Conservation (phyloP, 2,797 vertebrate genomes). For the Mionectes olivaceus region DNA sequence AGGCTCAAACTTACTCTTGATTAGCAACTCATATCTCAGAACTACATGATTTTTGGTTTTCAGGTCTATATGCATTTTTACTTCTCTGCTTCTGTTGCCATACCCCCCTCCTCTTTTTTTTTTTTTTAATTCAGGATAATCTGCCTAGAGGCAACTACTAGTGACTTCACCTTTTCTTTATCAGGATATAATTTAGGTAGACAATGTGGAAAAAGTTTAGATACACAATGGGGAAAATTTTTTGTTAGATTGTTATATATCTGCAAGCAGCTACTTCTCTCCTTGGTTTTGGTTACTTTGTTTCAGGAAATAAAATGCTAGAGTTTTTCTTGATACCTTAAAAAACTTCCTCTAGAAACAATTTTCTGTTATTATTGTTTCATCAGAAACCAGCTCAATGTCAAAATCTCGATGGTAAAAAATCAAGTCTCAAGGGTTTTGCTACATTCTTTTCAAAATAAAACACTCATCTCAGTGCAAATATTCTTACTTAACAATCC, state of each 20-base stretch:
- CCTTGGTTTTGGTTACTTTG: neutral
- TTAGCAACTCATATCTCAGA: neutral
- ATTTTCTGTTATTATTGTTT: neutral
- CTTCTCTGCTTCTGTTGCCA: neutral
- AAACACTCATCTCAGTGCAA: neutral
- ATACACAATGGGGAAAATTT: neutral
- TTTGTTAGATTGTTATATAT: neutral
- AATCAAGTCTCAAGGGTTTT: neutral
- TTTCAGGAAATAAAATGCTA: neutral
- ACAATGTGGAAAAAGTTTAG: neutral
- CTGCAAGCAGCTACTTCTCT: neutral
- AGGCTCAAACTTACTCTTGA: neutral
- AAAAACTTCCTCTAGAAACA: neutral
- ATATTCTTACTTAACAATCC: neutral
- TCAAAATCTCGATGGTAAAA: neutral
- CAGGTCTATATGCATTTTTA: neutral
- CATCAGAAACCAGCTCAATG: neutral
- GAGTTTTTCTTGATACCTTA: neutral
- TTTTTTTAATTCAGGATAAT: neutral
- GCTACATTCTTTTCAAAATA: neutral
- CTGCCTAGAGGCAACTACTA: neutral
- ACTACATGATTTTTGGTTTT: neutral
- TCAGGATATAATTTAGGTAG: neutral
- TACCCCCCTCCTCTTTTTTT: neutral
- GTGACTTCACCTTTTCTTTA: neutral